These are phyloP conservation scores for Periplaneta americana DNA, from an alignment of 1,140 invertebrate species.

Conservation along the genomic window DNA sequence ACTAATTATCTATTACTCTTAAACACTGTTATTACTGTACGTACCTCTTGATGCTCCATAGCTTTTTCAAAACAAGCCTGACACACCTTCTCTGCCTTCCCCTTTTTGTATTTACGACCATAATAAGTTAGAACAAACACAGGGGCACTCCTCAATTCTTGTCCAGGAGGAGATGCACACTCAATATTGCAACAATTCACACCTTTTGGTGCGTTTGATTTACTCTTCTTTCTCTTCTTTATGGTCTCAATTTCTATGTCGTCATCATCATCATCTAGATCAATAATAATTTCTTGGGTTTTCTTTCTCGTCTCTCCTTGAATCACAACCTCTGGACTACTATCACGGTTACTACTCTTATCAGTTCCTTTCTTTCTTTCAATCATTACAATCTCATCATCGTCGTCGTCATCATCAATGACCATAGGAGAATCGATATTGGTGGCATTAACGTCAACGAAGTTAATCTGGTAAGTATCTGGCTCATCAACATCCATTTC, in stretches of 20 bases:
- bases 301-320: background rate
- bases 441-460: background rate
- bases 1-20: background rate
- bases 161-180: background rate
- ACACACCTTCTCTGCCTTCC: slow-evolving; percentile 42
- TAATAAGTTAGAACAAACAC: slow-evolving; percentile 45
- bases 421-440: background rate
- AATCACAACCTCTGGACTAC: background rate
- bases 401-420: background rate
- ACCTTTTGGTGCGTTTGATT: background rate
- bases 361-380: background rate
- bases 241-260: background rate
- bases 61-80: slow-evolving; percentile 40
- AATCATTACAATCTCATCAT: background rate
- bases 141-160: slow-evolving; percentile 31
- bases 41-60: slow-evolving; percentile 38
- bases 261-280: background rate
- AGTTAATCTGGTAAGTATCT: background rate
- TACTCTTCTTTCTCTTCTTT: background rate
- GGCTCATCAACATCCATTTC: background rate
- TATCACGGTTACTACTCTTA: background rate
- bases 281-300: background rate
- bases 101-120: slow-evolving; percentile 34
- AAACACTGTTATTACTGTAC: background rate
- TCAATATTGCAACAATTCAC: slow-evolving; percentile 6